A percentile compares a stretch with the other conserved stretches of the same genome.
These are phyloP conservation scores for Halictus rubicundus DNA, from an alignment of 1,140 invertebrate species.

Conservation along the genomic window DNA sequence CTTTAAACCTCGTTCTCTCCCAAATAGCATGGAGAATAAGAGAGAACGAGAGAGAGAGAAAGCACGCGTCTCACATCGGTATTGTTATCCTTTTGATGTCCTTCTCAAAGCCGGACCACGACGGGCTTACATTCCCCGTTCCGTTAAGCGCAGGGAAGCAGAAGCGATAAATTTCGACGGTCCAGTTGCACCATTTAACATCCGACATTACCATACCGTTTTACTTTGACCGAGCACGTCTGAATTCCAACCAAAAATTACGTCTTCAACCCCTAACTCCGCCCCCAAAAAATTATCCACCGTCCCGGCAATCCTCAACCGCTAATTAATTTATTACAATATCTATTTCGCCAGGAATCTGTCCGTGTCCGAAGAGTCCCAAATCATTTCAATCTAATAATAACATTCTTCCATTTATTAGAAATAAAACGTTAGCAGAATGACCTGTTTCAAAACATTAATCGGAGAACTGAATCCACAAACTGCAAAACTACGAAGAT, in stretches of 20 bases:
- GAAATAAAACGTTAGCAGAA: too few species aligned
- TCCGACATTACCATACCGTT: background rate
- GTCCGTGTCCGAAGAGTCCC: too few species aligned
- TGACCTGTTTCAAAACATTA: too few species aligned
- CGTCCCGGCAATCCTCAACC: too few species aligned
- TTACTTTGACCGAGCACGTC: background rate
- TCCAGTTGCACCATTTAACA: background rate
- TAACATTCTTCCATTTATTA: too few species aligned
- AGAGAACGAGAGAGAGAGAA: constrained; percentile 7
- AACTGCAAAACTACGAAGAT: too few species aligned
- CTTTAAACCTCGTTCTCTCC: constrained; percentile 55
- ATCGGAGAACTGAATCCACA: too few species aligned
- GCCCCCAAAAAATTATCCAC: too few species aligned
- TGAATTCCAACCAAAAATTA: background rate
- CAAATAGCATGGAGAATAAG: constrained; percentile 52
- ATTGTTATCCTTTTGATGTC: constrained; percentile 72
- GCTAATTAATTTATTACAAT: too few species aligned
- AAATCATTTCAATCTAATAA: too few species aligned
- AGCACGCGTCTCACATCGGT: constrained; percentile 55
- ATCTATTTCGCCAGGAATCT: too few species aligned
- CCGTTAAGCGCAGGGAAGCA: constrained; percentile 60
- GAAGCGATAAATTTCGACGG: constrained; percentile 53
- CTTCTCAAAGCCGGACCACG: constrained; percentile 65
- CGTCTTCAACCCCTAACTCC: too few species aligned
- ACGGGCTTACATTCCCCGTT: constrained; percentile 61